Evolutionary conservation across 2,888 invertebrate species (phyloP), one percentile per base, ranked within the genome.

Genomic region (Cerastis leucographa): DNA sequence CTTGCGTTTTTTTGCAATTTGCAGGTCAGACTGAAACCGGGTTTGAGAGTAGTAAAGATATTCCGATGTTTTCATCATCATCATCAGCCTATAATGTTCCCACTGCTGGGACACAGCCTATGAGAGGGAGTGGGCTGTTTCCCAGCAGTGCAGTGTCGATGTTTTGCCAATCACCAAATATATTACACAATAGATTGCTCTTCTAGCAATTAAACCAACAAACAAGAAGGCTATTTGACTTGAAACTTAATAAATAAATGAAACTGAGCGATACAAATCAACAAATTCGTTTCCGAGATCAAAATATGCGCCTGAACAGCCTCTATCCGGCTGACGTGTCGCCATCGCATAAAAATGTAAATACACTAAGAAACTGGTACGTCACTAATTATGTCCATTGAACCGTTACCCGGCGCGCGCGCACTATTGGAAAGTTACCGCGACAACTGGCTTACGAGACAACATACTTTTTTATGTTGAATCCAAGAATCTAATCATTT

Each of bases 381-480:
- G 87, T 88, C 88, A 90, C 91, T 91, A 90, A 90, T 90, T 90
- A 90, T 91, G 89, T 89, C 87, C 89, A 89, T 90, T 91, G 88
- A 89, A 91, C 91, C 89, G 89, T 90, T 90, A 90, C 74, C 80
- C 80, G 83, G 87, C 90, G 88, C 87, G 74, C 78, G 81, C 82
- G 81, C 85, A 81, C 64, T 83, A 83, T 85, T 85, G 83, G 82
- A 83, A 83, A 83, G 86, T 81, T 87, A 86, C 87, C 74, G 79
- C 69, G 77, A 75, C 78, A 68, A 75, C 85, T 66, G 42, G 82
- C 71, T 70, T 62, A 73, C 62, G 59, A 84, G 75, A 75, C 67
- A 70, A 56, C 42, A 83, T 51, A 61, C 64, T 71, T 81, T 65
- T 69, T n/a, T 25, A 22, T 49, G 49, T 51, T 46, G 49, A 84